Evolutionary conservation across 2,888 invertebrate species (phyloP), one percentile per base, ranked within the genome.

Genomic region (Pollenia griseotomentosa): DNA sequence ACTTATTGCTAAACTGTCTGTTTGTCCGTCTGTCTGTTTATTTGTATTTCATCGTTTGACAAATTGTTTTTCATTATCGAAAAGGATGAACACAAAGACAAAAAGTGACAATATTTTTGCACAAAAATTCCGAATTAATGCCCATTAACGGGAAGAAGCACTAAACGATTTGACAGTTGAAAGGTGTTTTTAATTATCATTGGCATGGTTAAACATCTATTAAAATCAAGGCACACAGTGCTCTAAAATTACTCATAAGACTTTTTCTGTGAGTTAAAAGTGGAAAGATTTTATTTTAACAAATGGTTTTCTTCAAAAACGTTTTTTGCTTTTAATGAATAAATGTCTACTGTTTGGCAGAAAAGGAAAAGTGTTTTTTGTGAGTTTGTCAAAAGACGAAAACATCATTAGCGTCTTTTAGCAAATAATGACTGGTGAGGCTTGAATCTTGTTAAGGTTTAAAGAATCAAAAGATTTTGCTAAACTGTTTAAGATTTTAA

Each of bases 121-220:
- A 79, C 77, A 86, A 81, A 71, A 74, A 84, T 19, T 59, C 23
- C 11, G 82, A 84, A 70, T 65, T 46, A 80, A 75, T 66, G 65
- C 42, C 66, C 65, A 61, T 66, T 83, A 55, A 59, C 59, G n/a
- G 68, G 78, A 83, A 86, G 78, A 86, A 86, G 66, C 74, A 82
- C 78, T 74, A 87, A 84, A 77, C 78, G 84, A 78, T 87, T 65
- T 89, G 91, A 90, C 91, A 89, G 89, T 90, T 89, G 88, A 92
- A 92, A 92, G 92, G 92, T 92, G 92, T 91, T 91, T 92, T 92
- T 92, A 92, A 92, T 92, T 92, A 91, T 90, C 89, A 79, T 63
- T 79, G 73, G 40, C n/a, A 78, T 83, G 77, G 83, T 78, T 83
- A 68, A 77, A 57, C 81, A 78, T 78, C 87, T 74, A 87, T 87